Percentiles rank a stretch among this genome's conserved stretches.
phyloP scores from a whole-genome alignment of 1,140 invertebrate genomes.

The Reticulitermes speratus region DNA sequence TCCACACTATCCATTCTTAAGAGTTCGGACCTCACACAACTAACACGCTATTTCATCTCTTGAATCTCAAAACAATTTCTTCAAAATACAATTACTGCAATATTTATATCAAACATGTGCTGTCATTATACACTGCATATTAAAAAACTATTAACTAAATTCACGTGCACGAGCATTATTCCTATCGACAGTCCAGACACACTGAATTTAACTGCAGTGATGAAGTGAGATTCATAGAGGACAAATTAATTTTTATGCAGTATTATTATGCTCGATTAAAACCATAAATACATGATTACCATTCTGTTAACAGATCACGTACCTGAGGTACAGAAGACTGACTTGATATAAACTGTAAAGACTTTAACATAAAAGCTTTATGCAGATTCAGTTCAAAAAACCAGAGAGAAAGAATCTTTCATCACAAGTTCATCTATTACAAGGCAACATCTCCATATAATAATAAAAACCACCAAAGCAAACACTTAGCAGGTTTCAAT shows the following conservation, averaged over 20 bases:
- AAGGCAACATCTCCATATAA: background rate
- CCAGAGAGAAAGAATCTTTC: background rate
- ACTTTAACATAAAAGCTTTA: background rate
- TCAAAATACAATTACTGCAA: background rate
- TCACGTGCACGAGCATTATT: background rate
- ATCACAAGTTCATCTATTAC: background rate
- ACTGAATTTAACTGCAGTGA: background rate
- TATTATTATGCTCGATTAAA: background rate
- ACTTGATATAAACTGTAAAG: background rate
- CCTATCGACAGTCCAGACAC: background rate
- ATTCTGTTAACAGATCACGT: background rate
- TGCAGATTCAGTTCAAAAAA: background rate
- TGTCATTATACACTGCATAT: background rate
- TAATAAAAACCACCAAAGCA: background rate
- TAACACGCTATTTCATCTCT: background rate
- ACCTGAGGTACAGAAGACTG: background rate
- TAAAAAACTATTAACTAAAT: background rate
- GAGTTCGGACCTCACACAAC: background rate
- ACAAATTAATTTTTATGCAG: background rate
- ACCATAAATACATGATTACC: background rate
- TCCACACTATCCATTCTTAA: background rate
- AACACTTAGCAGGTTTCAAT: conserved; percentile 15
- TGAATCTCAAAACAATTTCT: background rate
- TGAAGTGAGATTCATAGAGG: background rate
- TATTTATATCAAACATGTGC: background rate